phyloP scores from a whole-genome alignment of 2,797 vertebrate species.

The Ctenochaetus hawaiiensis region DNA sequence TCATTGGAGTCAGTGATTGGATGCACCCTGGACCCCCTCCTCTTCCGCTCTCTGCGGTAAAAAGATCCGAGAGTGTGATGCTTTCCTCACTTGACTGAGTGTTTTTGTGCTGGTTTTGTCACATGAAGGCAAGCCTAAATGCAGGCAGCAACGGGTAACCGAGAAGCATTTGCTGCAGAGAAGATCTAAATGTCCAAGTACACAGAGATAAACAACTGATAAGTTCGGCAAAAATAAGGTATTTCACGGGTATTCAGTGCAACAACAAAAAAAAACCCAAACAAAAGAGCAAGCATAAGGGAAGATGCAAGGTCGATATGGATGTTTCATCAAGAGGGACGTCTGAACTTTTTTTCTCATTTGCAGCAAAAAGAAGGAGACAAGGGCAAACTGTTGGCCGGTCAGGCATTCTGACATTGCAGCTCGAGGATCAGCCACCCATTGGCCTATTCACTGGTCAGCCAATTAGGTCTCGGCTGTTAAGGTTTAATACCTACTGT shows the following conservation, averaged over 20 bases:
- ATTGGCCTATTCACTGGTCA: conserved; percentile 77
- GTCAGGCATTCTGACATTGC: conserved; percentile 75
- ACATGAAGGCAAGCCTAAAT: conserved; percentile 55
- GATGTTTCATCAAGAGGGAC: conserved; percentile 74
- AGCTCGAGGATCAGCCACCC: conserved; percentile 69
- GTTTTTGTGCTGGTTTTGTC: conserved; percentile 66
- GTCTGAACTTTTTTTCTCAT: conserved; percentile 73
- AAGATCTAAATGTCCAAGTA: not conserved
- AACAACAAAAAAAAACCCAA: conserved; percentile 55
- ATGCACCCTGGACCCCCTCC: conserved; percentile 54
- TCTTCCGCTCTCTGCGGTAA: conserved; percentile 21
- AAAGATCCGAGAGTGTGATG: conserved; percentile 49
- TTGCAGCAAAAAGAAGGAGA: conserved; percentile 68
- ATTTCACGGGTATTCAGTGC: conserved; percentile 28
- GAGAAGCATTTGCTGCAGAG: not conserved
- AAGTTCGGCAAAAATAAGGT: conserved; percentile 21
- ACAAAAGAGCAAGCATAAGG: conserved; percentile 68
- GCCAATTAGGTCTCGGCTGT: conserved; percentile 83
- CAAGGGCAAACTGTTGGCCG: conserved; percentile 65
- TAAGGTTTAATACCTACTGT: conserved; percentile 86
- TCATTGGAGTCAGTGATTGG: conserved; percentile 77
- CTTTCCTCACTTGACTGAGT: conserved; percentile 64
- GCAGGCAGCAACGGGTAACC: conserved; percentile 32
- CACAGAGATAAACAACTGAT: conserved; percentile 38
- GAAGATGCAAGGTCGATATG: conserved; percentile 72